Conservation (phyloP, 2,113 vertebrate genomes). For the Origma solitaria region DNA sequence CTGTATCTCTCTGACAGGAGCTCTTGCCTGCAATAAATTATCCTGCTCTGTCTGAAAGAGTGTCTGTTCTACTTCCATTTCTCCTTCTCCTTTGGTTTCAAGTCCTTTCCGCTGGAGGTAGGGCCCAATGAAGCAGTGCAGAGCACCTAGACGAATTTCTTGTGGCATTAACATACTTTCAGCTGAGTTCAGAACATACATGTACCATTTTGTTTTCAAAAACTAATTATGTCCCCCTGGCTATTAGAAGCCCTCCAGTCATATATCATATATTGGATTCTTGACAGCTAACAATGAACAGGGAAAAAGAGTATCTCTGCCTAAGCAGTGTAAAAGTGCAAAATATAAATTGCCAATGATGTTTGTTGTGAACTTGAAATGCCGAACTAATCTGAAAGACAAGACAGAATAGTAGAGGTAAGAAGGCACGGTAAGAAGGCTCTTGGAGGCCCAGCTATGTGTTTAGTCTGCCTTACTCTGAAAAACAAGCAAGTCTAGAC, state of each 20-base stretch:
- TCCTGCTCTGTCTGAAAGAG: background rate
- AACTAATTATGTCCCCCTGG: fast-evolving
- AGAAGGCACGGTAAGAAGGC: background rate
- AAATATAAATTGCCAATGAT: background rate
- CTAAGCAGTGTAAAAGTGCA: background rate
- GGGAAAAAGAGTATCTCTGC: background rate
- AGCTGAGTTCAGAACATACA: background rate
- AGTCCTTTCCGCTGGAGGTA: background rate
- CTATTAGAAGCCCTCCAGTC: background rate
- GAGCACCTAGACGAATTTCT: background rate
- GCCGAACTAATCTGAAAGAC: background rate
- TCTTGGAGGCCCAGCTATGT: background rate
- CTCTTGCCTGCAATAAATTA: background rate
- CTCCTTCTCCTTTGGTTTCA: background rate
- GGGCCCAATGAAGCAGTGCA: background rate
- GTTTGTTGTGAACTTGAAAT: background rate
- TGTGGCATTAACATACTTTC: background rate
- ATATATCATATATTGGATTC: background rate
- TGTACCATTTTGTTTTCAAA: background rate
- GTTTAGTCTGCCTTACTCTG: background rate
- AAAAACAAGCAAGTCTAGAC: background rate
- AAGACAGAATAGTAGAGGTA: background rate
- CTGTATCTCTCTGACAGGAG: background rate
- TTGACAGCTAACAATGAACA: background rate
- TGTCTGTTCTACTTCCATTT: background rate